phyloP scores from a whole-genome alignment of 2,888 invertebrate species.

The Eurytoma adleriae region DNA sequence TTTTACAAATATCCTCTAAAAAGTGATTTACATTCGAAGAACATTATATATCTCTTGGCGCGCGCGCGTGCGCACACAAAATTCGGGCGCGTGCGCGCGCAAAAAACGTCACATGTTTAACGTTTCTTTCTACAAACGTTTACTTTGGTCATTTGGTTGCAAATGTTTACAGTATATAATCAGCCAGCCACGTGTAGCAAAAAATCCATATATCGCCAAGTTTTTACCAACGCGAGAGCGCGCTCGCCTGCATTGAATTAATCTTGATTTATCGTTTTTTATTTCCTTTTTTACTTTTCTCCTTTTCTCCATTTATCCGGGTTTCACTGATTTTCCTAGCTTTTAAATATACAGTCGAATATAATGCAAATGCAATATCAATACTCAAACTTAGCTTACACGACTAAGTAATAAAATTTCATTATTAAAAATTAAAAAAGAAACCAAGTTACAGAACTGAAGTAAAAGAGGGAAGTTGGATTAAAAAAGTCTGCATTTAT shows the following conservation, averaged over 20 bases:
- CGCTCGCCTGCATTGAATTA: slow-evolving; percentile 44
- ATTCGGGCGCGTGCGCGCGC: slow-evolving; percentile 55
- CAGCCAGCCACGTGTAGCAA: slow-evolving; percentile 57
- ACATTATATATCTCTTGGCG: slow-evolving; percentile 56
- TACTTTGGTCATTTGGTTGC: slow-evolving; percentile 69
- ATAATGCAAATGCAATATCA: slow-evolving; percentile 56
- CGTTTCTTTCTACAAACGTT: slow-evolving; percentile 60
- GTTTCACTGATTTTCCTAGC: slow-evolving; percentile 31
- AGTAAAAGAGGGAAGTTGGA: slow-evolving; percentile 46
- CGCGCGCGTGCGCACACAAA: slow-evolving; percentile 48
- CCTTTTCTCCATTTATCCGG: not conserved
- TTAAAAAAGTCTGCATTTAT: slow-evolving; percentile 52
- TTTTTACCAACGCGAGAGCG: slow-evolving; percentile 39
- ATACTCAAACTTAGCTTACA: slow-evolving; percentile 56
- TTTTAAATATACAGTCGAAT: slow-evolving; percentile 55
- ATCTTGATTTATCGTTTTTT: slow-evolving; percentile 46
- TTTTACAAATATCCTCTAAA: slow-evolving; percentile 58
- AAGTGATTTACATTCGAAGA: slow-evolving; percentile 58
- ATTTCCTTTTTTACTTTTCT: slow-evolving; percentile 19
- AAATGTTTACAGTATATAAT: slow-evolving; percentile 62
- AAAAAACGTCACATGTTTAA: slow-evolving; percentile 59
- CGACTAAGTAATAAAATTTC: slow-evolving; percentile 57
- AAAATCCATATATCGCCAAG: slow-evolving; percentile 50
- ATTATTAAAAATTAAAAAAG: slow-evolving; percentile 50
- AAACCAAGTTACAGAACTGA: slow-evolving; percentile 34